A percentile compares a stretch with the other conserved stretches of the same genome.
Conservation (phyloP, 2,888 invertebrate genomes). For the Platycnemis pennipes region DNA sequence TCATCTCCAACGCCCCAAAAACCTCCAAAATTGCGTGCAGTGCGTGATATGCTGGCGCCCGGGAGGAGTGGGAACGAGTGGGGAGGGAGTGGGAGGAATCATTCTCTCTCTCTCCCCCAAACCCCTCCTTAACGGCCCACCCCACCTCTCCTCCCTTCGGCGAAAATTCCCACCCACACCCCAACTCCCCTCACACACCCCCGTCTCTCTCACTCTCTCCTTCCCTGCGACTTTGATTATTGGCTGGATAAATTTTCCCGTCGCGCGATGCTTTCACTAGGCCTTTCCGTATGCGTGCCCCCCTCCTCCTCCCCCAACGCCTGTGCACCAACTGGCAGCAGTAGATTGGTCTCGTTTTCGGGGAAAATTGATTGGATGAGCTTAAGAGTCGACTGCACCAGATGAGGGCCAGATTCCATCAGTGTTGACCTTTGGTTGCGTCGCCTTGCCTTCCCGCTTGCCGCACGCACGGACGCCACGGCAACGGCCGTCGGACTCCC, state of each 20-base stretch:
- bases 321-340: constrained; percentile 11
- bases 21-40: constrained; percentile 41
- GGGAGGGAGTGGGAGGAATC: constrained; percentile 15
- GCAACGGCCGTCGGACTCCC: too few species aligned
- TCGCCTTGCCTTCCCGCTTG: not conserved
- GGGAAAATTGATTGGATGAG: constrained; percentile 65
- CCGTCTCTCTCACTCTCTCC: not conserved
- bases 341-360: constrained; percentile 63
- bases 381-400: constrained; percentile 46
- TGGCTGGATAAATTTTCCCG: constrained; percentile 57
- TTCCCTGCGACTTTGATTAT: constrained; percentile 46
- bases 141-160: not conserved
- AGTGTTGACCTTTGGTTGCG: constrained; percentile 62
- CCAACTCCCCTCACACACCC: not conserved
- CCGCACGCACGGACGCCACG: too few species aligned
- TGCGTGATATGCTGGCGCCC: constrained; percentile 39
- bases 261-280: constrained; percentile 57
- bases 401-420: constrained; percentile 50
- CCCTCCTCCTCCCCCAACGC: not conserved
- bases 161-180: not conserved
- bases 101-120: not conserved
- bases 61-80: not conserved
- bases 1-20: constrained; percentile 45
- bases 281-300: not conserved
- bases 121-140: not conserved